phyloP scores from a whole-genome alignment of 2,888 invertebrate species.

The Athalia cordata region DNA sequence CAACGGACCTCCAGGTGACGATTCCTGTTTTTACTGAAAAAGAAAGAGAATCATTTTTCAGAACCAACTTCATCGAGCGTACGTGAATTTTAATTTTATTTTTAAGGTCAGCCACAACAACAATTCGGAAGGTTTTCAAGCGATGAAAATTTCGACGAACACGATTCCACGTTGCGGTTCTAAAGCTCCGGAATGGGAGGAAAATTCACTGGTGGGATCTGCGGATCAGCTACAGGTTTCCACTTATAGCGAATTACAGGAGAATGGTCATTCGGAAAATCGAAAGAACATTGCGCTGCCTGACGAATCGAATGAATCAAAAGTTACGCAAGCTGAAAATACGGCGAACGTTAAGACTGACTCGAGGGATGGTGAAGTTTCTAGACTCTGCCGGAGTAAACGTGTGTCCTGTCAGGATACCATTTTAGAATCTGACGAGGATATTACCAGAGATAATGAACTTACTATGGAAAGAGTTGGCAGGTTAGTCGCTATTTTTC shows the following conservation, averaged over 20 bases:
- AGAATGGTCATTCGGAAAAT: slow-evolving; percentile 22
- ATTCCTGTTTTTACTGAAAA: not conserved
- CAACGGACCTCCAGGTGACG: slow-evolving; percentile 63
- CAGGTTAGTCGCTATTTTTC: slow-evolving; percentile 58
- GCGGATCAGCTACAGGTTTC: slow-evolving; percentile 40
- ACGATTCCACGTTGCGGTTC: slow-evolving; percentile 61
- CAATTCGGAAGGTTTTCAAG: slow-evolving; percentile 62
- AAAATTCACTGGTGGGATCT: slow-evolving; percentile 62
- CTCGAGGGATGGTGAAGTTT: slow-evolving; percentile 57
- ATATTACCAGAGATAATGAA: slow-evolving; percentile 63
- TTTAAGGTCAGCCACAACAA: slow-evolving; percentile 66
- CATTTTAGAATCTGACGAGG: slow-evolving; percentile 65
- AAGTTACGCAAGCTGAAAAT: slow-evolving; percentile 52
- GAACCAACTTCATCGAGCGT: not conserved
- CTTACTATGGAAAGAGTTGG: slow-evolving; percentile 69
- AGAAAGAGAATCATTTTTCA: not conserved
- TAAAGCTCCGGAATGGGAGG: slow-evolving; percentile 60
- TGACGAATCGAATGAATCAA: slow-evolving; percentile 56
- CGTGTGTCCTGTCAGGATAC: slow-evolving; percentile 65
- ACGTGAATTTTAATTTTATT: slow-evolving; percentile 9
- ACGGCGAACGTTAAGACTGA: slow-evolving; percentile 62
- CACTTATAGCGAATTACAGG: not conserved
- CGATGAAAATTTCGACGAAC: slow-evolving; percentile 68
- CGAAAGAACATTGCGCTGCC: not conserved
- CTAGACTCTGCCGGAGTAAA: slow-evolving; percentile 60